Percentiles rank a stretch among this genome's conserved stretches.
phyloP scores from a whole-genome alignment of 2,797 vertebrate species.

The Mus minutoides region DNA sequence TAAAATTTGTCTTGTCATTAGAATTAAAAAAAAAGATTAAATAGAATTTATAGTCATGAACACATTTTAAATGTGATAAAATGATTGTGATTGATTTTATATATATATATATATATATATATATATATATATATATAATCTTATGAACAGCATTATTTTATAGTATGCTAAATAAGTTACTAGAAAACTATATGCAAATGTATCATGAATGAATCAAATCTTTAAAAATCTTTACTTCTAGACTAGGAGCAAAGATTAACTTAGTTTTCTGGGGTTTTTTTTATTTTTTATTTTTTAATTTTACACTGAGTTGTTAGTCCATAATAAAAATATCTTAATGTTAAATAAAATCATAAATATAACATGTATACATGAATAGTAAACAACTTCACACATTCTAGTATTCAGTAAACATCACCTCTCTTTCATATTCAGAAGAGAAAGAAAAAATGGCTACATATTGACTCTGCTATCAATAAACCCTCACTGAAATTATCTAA shows the following conservation, averaged over 20 bases:
- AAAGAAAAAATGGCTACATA: not conserved
- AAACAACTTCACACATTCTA: not conserved
- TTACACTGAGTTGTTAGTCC: not conserved
- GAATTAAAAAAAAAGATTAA: not conserved
- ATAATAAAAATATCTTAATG: conserved; percentile 1
- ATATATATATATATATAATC: not conserved
- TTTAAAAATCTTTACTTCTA: not conserved
- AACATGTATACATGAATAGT: not conserved
- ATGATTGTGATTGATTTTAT: not conserved
- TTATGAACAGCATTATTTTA: not conserved
- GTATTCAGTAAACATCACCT: not conserved
- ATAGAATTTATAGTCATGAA: not conserved
- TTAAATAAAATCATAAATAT: not conserved
- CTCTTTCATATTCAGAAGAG: not conserved
- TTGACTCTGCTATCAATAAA: conserved; percentile 52
- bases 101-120: not conserved
- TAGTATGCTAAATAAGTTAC: not conserved
- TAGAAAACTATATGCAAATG: not conserved
- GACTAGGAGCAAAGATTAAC: not conserved
- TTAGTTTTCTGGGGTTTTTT: not conserved
- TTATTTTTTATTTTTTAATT: not conserved
- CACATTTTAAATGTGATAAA: not conserved
- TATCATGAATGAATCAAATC: not conserved
- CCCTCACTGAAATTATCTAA: conserved; percentile 37
- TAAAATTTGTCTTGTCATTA: not conserved